Evolutionary conservation across 2,888 invertebrate species (phyloP), one percentile per base, ranked within the genome.

Genomic region (Anoncus sp.): DNA sequence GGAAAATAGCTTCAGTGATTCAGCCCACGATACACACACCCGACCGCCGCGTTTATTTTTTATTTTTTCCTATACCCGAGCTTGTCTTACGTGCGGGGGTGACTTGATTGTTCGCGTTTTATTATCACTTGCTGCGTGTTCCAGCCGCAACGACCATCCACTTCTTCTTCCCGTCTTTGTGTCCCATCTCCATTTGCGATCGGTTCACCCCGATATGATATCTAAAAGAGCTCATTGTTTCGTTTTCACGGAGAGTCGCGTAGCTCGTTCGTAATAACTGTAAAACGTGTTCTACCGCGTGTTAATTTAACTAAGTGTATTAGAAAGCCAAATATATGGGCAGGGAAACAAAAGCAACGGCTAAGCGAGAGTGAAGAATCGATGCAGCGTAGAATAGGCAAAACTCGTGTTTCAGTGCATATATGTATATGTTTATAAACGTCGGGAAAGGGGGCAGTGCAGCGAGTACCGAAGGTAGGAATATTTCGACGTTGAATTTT

Each of bases 81-180:
- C 27, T 66, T 77, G 80, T 85, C 86, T 85, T 85, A 82, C 83
- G 80, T 81, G 9, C 24, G 38, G 14, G 70, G 60, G 38, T 43
- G 38, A 71, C 60, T 88, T 88, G 88, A 88, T 89, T 88, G 89
- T 85, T 84, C 86, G 78, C 85, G 79, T 88, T 89, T 89, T 89
- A 89, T 88, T 88, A 88, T 89, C 88, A 88, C 89, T 89, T 83
- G 84, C 53, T 49, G 82, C 77, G 83, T 81, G 60, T 75, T 47
- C 75, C 53, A 35, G 60, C 38, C 45, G 31, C 66, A 40, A 49
- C 60, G 59, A 65, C 63, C 60, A 69, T 35, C 53, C 66, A 4
- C 10, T 10, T 69, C 49, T 45, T 38, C 40, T 66, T 20, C 53
- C 47, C 45, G 24, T 49, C 40, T 47, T 65, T 47, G n/a, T 66